phyloP scores from a whole-genome alignment of 2,888 invertebrate genomes.

The Mythimna albipuncta region DNA sequence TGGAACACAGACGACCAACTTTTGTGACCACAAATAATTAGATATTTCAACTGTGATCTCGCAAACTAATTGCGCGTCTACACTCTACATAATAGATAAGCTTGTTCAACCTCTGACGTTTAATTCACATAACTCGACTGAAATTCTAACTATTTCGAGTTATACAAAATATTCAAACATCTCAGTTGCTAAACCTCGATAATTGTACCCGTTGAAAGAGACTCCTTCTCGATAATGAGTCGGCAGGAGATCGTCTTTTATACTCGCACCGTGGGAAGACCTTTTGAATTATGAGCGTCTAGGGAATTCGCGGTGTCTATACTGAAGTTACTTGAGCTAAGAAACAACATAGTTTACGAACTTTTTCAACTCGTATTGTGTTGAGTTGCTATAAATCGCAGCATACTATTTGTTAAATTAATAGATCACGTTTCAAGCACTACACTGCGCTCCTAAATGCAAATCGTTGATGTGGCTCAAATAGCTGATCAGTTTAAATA shows the following conservation, averaged over 20 bases:
- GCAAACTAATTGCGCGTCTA: slow-evolving; percentile 48
- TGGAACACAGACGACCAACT: slow-evolving; percentile 24
- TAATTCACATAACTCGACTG: slow-evolving; percentile 37
- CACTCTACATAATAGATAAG: slow-evolving; percentile 47
- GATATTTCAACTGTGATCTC: slow-evolving; percentile 48
- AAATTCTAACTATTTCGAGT: slow-evolving; percentile 16
- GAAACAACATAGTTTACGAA: slow-evolving; percentile 37
- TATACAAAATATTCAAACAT: slow-evolving; percentile 34
- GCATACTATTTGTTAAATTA: too few species aligned
- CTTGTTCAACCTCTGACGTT: slow-evolving; percentile 46
- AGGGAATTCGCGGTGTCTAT: slow-evolving; percentile 46
- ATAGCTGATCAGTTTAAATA: too few species aligned
- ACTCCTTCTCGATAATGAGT: slow-evolving; percentile 46
- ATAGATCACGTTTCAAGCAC: too few species aligned
- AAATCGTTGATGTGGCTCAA: too few species aligned
- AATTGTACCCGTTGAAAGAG: slow-evolving; percentile 32
- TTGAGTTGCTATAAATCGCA: background rate
- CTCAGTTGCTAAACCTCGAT: slow-evolving; percentile 36
- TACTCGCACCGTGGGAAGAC: slow-evolving; percentile 29
- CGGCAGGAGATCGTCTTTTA: slow-evolving; percentile 33
- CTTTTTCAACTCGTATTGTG: slow-evolving; percentile 16
- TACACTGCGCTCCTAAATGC: too few species aligned
- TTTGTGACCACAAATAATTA: slow-evolving; percentile 52
- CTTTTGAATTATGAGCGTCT: slow-evolving; percentile 48
- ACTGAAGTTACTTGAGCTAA: slow-evolving; percentile 37